These are phyloP conservation scores for Drosophila maculinotata DNA, from an alignment of 2,888 invertebrate genomes.

Conservation along the genomic window DNA sequence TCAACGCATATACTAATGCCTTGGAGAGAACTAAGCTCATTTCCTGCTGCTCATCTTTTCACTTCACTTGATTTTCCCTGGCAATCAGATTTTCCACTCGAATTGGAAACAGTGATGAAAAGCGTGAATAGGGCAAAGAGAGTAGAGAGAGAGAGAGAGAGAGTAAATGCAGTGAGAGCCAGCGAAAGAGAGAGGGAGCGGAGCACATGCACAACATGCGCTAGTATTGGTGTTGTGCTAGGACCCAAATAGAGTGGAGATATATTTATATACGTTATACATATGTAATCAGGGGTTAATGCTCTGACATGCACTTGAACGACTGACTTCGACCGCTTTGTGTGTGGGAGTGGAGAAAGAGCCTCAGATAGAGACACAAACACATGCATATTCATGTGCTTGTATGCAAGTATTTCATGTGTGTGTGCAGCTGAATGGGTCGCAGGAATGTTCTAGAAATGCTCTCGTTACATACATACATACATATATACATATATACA, in stretches of 20 bases:
- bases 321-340: constrained; percentile 75
- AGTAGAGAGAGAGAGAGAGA: constrained; percentile 12
- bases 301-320: constrained; percentile 83
- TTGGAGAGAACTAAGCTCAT: constrained; percentile 9
- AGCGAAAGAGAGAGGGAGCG: constrained; percentile 1
- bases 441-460: constrained; percentile 42
- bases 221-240: constrained; percentile 70
- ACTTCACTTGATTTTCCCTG: constrained; percentile 23
- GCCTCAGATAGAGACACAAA: not conserved
- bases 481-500: too few relatives aligned
- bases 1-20: not conserved
- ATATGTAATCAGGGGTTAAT: constrained; percentile 68
- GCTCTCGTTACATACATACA: too few relatives aligned
- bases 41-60: constrained; percentile 19
- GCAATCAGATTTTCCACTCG: constrained; percentile 56
- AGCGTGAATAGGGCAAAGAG: constrained; percentile 10
- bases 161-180: constrained; percentile 8
- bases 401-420: too few relatives aligned
- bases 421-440: constrained; percentile 7
- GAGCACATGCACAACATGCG: constrained; percentile 4
- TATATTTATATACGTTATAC: constrained; percentile 3
- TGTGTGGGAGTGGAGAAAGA: not conserved
- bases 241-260: constrained; percentile 63
- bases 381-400: not conserved
- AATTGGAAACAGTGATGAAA: constrained; percentile 65